These are phyloP conservation scores for Crenichthys baileyi DNA, from an alignment of 2,797 vertebrate species.

Conservation along the genomic window DNA sequence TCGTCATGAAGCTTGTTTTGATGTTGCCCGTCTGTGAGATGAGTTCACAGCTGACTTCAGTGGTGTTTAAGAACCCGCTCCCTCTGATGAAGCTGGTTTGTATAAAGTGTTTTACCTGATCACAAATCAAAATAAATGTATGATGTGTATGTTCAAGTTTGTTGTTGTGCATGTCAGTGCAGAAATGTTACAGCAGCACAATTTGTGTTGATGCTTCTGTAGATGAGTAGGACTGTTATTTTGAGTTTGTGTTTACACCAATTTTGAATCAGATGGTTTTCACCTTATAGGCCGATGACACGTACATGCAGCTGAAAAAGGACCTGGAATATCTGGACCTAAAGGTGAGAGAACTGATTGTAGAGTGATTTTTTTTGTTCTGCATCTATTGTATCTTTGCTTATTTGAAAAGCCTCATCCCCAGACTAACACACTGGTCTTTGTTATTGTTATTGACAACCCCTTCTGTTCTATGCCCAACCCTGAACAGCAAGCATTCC, in stretches of 20 bases:
- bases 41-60: conserved; percentile 22
- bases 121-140: background rate
- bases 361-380: background rate
- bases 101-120: conserved; percentile 2
- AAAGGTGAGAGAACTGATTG: conserved; percentile 82
- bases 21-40: conserved; percentile 20
- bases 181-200: background rate
- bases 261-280: conserved; percentile 5
- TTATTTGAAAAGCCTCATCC: conserved; percentile 15
- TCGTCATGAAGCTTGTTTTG: conserved; percentile 11
- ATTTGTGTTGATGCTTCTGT: background rate
- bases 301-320: conserved; percentile 95
- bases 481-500: conserved; percentile 24
- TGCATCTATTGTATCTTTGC: conserved; percentile 2
- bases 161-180: conserved; percentile 46
- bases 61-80: conserved; percentile 11
- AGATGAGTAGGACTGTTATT: background rate
- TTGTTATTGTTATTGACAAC: conserved; percentile 30
- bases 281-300: conserved; percentile 88
- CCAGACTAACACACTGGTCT: conserved; percentile 31
- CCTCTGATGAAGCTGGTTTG: conserved; percentile 18
- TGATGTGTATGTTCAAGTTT: conserved; percentile 27
- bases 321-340: conserved; percentile 95
- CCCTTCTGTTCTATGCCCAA: background rate
- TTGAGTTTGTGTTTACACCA: background rate